Evolutionary conservation across 1,140 invertebrate genomes (phyloP), one percentile per base, ranked within the genome.

Genomic region (Temnothorax longispinosus): DNA sequence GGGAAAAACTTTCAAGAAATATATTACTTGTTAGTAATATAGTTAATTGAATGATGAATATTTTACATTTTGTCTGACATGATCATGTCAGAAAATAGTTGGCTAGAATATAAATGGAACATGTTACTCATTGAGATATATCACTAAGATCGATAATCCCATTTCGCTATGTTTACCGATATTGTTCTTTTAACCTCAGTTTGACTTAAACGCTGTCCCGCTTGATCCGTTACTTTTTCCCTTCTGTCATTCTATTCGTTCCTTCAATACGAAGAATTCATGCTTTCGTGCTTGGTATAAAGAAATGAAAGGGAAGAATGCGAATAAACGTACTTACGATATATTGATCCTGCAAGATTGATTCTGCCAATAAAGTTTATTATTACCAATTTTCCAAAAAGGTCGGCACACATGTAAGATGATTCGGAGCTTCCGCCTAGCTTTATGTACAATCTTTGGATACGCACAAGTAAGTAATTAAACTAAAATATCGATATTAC

Each of bases 301-400:
- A 47, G 27, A 72, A 60, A 72, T 3, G 38, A 13, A 72, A 21
- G n/a, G 1, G 13, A 60, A 71, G 38, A 82, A 58, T 72, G 52
- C 38, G 80, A 72, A 82, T 58, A 50, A 71, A 67, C 13, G 5
- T 56, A 72, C 78, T 82, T 74, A 60, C 11, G 52, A 56, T 44
- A 81, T 81, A 58, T 81, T 71, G 78, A 47, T 47, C 52, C 11
- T 56, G 67, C 27, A 21, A 72, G 50, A 47, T 82, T 27, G 27
- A 18, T 21, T 82, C 15, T 69, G 67, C 7, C 80, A 82, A 82
- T 82, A 74, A 72, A 60, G 67, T 82, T 35, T 72, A 72, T 56
- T 82, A 35, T 82, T 82, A 60, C 67, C 80, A 82, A 82, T 82
- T 74, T 72, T 72, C 54, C 18, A 3, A 47, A 72, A 72, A 72